Percentiles rank a stretch among this genome's conserved stretches.
Evolutionary conservation across 1,140 invertebrate species (phyloP).

Genomic region (Delia radicum): DNA sequence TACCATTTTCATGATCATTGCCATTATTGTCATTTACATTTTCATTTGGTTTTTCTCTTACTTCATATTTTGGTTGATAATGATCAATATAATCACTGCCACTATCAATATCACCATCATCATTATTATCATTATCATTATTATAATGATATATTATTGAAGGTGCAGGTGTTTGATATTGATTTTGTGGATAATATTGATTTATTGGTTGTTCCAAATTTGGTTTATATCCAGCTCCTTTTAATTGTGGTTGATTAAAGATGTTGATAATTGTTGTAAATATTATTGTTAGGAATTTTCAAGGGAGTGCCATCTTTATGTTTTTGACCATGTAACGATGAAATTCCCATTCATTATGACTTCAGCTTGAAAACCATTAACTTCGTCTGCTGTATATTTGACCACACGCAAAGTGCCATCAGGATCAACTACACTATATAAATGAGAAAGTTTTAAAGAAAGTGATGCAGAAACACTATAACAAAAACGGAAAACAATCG

Average conservation of each 20-base stretch:
- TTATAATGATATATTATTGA: slow-evolving; percentile 13
- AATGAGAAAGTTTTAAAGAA: too few species aligned
- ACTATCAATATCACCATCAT: slow-evolving; percentile 22
- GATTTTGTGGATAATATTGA: not conserved
- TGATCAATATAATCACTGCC: slow-evolving; percentile 38
- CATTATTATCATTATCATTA: not conserved
- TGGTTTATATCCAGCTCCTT: not conserved
- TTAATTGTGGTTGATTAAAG: not conserved
- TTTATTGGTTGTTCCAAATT: not conserved
- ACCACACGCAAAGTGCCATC: slow-evolving; percentile 59
- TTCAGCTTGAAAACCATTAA: slow-evolving; percentile 60
- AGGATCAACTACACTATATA: slow-evolving; percentile 56
- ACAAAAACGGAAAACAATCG: too few species aligned
- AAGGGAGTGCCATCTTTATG: not conserved
- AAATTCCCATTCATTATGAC: slow-evolving; percentile 51
- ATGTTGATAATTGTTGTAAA: not conserved
- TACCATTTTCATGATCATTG: slow-evolving; percentile 25
- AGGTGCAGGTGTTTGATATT: slow-evolving; percentile 32
- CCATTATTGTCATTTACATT: slow-evolving; percentile 10
- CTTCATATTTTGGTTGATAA: slow-evolving; percentile 32
- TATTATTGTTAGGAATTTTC: not conserved
- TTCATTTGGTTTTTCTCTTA: slow-evolving; percentile 24
- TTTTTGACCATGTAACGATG: slow-evolving; percentile 41
- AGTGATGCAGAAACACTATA: too few species aligned
- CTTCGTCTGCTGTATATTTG: slow-evolving; percentile 59